Base-by-base conservation (phyloP, 2,113 vertebrate genomes). In the Pimephales promelas region DNA sequence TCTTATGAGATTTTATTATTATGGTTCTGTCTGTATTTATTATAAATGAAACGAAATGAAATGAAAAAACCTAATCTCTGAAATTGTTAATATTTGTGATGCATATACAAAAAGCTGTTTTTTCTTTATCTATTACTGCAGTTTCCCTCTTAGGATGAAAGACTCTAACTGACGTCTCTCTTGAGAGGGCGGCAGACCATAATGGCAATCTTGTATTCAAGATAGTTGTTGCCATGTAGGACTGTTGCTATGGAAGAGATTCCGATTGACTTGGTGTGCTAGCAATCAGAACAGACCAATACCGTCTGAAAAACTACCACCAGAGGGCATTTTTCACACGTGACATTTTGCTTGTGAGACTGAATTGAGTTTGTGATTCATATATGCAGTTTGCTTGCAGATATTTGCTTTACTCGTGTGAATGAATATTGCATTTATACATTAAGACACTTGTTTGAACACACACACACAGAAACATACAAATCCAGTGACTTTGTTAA, bases 221-320 rank as follows among this genome's bases (percentile, higher is more conserved):
- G 89, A 85, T 70, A 84, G 90, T 91, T 90, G 94, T 94, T 94
- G 93, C 93, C 92, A 95, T 89, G 94, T 93, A 88, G 89, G 82
- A 76, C 91, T 91, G 94, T 95, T 95, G 94, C 94, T 94, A 95
- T 92, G 94, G 92, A 90, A 90, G 86, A 89, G 91, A 83, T 85
- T 87, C 74, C 88, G 83, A 73, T 79, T 28, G 61, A 74, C 73
- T 57, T 57, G n/a, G 40, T 74, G 47, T 83, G 64, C 36, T 64
- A 61, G 54, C 28, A 84, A 76, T 78, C 79, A 82, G 31, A 76
- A 62, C 74, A 90, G 74, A 20, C 54, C 72, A 89, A 26, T 45
- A 36, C 54, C 64, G 40, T 28, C 10, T 66, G 59, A 49, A 49
- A 62, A 79, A 11, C 87, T 74, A 52, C 92, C 94, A 93, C 91